phyloP scores from a whole-genome alignment of 2,113 vertebrate genomes.

The Cochlearius cochlearius region DNA sequence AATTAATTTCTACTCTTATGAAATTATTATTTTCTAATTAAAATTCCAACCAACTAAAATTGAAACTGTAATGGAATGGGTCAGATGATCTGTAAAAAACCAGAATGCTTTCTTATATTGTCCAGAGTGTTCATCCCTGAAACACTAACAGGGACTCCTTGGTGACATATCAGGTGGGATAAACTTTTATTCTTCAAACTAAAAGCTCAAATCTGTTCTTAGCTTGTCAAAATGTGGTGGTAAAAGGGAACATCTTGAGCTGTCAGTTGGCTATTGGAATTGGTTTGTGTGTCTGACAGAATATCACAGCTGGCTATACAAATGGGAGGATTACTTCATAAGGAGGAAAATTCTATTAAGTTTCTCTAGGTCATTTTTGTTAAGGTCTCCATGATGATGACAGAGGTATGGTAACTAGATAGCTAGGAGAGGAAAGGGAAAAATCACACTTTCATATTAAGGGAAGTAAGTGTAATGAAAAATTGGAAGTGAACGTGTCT shows the following conservation, averaged over 20 bases:
- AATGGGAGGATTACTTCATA: background rate
- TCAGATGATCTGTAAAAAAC: background rate
- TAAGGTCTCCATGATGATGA: background rate
- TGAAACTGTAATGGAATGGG: background rate
- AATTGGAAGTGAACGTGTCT: background rate
- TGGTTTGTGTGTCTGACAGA: background rate
- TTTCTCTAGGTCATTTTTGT: background rate
- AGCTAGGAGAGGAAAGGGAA: background rate
- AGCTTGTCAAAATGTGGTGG: background rate
- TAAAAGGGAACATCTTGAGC: background rate
- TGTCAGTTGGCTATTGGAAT: background rate
- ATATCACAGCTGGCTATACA: background rate
- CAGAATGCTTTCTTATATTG: background rate
- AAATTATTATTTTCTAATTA: background rate
- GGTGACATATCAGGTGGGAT: background rate
- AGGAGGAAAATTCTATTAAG: background rate
- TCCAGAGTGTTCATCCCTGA: background rate
- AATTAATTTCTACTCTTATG: background rate
- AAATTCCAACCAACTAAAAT: background rate
- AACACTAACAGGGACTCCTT: background rate
- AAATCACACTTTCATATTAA: background rate
- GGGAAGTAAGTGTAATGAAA: background rate
- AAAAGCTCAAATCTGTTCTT: background rate
- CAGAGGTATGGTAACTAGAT: background rate
- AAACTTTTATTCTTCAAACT: background rate